These are phyloP conservation scores for Petaurus breviceps DNA, from an alignment of 2,113 vertebrate species.

Conservation along the genomic window DNA sequence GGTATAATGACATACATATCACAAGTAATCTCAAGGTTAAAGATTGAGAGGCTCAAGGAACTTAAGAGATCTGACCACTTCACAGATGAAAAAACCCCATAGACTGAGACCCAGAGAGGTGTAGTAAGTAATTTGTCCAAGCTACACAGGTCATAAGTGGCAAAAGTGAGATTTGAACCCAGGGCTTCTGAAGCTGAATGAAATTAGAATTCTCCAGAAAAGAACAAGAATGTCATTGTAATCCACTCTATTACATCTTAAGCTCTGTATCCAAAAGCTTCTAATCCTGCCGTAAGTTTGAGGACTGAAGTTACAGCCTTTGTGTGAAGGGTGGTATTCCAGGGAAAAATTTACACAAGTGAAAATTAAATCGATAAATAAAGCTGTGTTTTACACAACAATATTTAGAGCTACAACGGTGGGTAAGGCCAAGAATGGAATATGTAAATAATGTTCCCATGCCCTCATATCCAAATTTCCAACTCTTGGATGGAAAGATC, in stretches of 20 bases:
- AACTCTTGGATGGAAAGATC: slow-evolving; percentile 28
- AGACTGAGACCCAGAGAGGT: background rate
- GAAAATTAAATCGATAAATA: slow-evolving; percentile 31
- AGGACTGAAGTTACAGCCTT: slow-evolving; percentile 15
- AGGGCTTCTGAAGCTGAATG: background rate
- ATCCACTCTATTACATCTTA: background rate
- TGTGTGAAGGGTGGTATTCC: background rate
- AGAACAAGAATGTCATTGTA: background rate
- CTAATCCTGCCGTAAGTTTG: slow-evolving; percentile 20
- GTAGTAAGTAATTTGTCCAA: background rate
- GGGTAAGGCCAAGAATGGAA: background rate
- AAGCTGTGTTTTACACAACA: background rate
- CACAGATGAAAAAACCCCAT: background rate
- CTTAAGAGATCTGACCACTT: background rate
- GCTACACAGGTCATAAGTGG: background rate
- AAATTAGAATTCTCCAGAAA: background rate
- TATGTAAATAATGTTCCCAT: background rate
- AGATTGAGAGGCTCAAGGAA: background rate
- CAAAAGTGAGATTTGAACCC: background rate
- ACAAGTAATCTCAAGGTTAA: background rate
- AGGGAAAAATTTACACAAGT: background rate
- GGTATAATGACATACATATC: background rate
- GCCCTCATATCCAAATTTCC: background rate
- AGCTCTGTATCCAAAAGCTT: background rate
- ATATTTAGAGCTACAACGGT: background rate